These are phyloP conservation scores for Argyresthia albistria DNA, from an alignment of 2,888 invertebrate species.

Conservation along the genomic window DNA sequence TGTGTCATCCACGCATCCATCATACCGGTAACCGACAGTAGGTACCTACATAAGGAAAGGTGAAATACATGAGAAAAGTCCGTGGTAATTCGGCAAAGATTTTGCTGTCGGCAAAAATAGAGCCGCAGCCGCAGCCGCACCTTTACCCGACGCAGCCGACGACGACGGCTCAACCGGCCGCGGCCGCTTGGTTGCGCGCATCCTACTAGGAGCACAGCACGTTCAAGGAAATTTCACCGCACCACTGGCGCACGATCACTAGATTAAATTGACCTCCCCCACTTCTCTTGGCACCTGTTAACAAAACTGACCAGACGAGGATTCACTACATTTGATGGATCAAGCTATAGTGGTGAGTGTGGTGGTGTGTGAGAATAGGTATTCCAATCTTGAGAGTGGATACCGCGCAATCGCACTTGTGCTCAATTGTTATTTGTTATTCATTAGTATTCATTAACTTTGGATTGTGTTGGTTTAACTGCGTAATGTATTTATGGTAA, in stretches of 20 bases:
- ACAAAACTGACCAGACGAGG: background rate
- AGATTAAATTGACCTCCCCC: background rate
- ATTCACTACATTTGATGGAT: background rate
- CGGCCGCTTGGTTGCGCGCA: slow-evolving; percentile 55
- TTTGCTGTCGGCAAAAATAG: no score
- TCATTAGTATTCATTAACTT: background rate
- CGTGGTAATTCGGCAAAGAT: no score
- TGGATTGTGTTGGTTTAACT: background rate
- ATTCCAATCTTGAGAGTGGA: background rate
- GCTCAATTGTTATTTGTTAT: slow-evolving; percentile 1
- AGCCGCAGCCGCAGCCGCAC: no score
- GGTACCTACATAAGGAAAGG: no score
- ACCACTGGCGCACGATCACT: background rate
- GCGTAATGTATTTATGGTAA: background rate
- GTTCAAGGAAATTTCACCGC: background rate
- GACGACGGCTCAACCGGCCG: slow-evolving; percentile 26
- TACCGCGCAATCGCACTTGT: slow-evolving; percentile 2
- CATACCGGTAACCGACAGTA: no score
- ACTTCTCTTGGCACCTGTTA: background rate
- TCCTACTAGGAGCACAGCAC: slow-evolving; percentile 49
- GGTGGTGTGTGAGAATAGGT: slow-evolving; percentile 12
- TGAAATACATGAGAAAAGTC: no score
- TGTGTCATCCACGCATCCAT: no score
- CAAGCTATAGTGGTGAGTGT: background rate
- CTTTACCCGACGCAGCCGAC: no score